These are phyloP conservation scores for Hanleya hanleyi DNA, from an alignment of 2,888 invertebrate genomes.

Conservation along the genomic window DNA sequence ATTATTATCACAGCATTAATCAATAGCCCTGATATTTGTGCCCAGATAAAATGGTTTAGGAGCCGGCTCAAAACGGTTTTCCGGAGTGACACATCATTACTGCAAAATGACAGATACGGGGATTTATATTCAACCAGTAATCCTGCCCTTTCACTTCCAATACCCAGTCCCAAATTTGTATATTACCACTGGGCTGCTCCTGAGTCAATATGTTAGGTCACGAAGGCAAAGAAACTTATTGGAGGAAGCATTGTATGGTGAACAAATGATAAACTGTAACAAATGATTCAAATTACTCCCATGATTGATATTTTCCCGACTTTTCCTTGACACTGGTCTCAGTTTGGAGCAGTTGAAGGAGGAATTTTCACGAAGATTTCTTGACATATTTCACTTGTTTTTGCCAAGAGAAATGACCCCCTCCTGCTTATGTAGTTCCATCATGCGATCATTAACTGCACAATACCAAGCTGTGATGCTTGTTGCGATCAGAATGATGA, in stretches of 20 bases:
- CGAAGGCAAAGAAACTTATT: background rate
- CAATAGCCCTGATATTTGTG: background rate
- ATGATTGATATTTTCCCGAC: background rate
- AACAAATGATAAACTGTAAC: background rate
- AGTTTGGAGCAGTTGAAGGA: background rate
- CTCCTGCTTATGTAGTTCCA: slow-evolving; percentile 1
- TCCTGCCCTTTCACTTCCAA: background rate
- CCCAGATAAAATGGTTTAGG: background rate
- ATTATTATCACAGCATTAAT: slow-evolving; percentile 2
- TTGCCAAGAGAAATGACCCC: background rate
- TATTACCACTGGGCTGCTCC: slow-evolving; percentile 8
- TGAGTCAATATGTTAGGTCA: slow-evolving; percentile 5
- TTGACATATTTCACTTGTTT: slow-evolving; percentile 11
- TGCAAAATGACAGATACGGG: background rate
- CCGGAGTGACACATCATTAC: background rate
- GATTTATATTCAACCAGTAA: background rate
- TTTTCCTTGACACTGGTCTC: background rate
- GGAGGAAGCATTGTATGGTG: too few relatives aligned
- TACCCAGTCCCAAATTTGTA: slow-evolving; percentile 1
- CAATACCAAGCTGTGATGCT: background rate
- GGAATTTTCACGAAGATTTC: slow-evolving; percentile 3
- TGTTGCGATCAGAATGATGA: background rate
- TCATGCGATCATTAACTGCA: slow-evolving; percentile 4
- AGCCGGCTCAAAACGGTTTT: background rate
- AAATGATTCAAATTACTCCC: slow-evolving; percentile 3